These are phyloP conservation scores for Sebastolobus alascanus DNA, from an alignment of 2,797 vertebrate genomes.

Conservation along the genomic window DNA sequence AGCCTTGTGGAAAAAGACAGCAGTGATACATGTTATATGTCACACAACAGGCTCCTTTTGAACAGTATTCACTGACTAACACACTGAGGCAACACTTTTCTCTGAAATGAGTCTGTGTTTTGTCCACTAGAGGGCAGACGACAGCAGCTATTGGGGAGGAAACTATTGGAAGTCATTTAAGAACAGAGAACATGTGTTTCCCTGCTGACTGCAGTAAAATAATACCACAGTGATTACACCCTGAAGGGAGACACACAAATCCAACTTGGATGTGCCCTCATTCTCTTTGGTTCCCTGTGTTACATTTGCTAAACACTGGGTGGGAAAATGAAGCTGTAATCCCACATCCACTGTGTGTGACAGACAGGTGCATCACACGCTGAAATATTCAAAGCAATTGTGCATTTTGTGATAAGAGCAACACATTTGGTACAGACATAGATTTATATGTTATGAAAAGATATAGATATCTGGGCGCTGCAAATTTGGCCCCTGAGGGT, in stretches of 20 bases:
- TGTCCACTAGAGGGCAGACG: conserved; percentile 36
- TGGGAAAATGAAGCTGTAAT: conserved; percentile 16
- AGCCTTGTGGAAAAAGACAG: background rate
- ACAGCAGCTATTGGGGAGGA: background rate
- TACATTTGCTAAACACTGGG: conserved; percentile 13
- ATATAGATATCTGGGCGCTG: too few species aligned
- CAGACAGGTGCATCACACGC: conserved; percentile 35
- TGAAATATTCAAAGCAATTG: too few species aligned
- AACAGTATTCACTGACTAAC: background rate
- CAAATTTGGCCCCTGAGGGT: too few species aligned
- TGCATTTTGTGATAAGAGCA: too few species aligned
- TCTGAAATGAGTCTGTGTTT: background rate
- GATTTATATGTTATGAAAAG: too few species aligned
- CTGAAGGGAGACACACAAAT: background rate
- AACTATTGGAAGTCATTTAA: background rate
- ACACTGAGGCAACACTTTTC: background rate
- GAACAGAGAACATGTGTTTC: conserved; percentile 9
- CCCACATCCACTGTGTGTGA: background rate
- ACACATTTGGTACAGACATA: too few species aligned
- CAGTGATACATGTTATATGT: background rate
- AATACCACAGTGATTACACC: conserved; percentile 16
- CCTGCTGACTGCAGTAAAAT: conserved; percentile 11
- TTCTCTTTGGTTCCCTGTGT: background rate
- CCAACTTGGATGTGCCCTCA: background rate
- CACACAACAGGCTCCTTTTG: background rate